These are phyloP conservation scores for Aphodius granarius DNA, from an alignment of 2,888 invertebrate species.

Conservation along the genomic window DNA sequence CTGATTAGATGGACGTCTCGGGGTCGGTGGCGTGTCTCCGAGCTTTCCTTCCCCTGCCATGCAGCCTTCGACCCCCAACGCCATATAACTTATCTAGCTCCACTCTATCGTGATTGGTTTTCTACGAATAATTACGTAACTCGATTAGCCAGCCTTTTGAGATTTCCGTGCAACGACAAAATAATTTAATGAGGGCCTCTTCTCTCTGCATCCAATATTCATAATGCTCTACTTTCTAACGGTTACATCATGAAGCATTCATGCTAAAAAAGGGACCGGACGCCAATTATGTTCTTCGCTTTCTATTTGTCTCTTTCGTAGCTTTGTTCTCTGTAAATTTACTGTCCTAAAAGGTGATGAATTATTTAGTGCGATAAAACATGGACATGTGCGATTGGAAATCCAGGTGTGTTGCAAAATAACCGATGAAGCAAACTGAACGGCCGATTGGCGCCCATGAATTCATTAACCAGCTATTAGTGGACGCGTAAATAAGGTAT, in stretches of 20 bases:
- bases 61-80: background rate
- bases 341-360: background rate
- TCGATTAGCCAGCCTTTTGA: constrained; percentile 9
- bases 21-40: background rate
- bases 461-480: background rate
- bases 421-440: background rate
- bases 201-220: background rate
- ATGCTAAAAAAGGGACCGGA: background rate
- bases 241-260: background rate
- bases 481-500: background rate
- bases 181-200: background rate
- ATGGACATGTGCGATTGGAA: background rate
- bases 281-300: background rate
- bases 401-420: background rate
- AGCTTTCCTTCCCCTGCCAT: background rate
- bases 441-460: background rate
- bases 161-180: background rate
- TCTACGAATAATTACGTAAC: constrained; percentile 6
- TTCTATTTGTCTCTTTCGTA: background rate
- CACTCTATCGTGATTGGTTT: constrained; percentile 6
- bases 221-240: background rate
- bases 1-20: constrained; percentile 14
- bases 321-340: background rate
- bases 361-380: background rate
- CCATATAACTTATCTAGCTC: background rate